These are phyloP conservation scores for Agrotis exclamationis DNA, from an alignment of 2,888 invertebrate genomes.

Conservation along the genomic window DNA sequence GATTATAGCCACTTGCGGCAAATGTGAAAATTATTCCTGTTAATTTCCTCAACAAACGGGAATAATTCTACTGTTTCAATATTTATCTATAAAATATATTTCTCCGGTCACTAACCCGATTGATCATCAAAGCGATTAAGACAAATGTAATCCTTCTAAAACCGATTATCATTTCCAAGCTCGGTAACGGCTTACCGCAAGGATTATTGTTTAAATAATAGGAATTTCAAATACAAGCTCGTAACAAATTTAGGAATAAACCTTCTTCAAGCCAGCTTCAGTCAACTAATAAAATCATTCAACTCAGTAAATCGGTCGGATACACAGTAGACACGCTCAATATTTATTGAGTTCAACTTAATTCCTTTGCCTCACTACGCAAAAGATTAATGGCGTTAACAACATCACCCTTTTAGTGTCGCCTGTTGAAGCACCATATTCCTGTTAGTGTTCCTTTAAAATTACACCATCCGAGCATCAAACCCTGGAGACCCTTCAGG, in stretches of 20 bases:
- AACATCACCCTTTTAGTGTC: slow-evolving; percentile 63
- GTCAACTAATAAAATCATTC: background rate
- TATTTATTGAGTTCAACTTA: slow-evolving; percentile 30
- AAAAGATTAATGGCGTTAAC: slow-evolving; percentile 64
- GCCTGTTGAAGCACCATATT: slow-evolving; percentile 64
- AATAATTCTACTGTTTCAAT: background rate
- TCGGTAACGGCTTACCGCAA: background rate
- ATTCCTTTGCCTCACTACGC: slow-evolving; percentile 53
- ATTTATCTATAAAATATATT: background rate
- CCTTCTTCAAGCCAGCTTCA: background rate
- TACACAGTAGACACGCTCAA: slow-evolving; percentile 16
- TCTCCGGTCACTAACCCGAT: background rate
- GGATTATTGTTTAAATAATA: background rate
- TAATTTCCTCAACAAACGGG: too few relatives aligned
- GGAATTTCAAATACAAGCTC: background rate
- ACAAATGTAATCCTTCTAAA: background rate
- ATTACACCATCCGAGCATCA: slow-evolving; percentile 57
- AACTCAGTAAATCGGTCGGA: slow-evolving; percentile 14
- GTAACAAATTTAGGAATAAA: background rate
- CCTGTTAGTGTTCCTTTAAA: slow-evolving; percentile 63
- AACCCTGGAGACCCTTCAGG: slow-evolving; percentile 53
- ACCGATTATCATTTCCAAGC: background rate
- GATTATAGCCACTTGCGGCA: too few relatives aligned
- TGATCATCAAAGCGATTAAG: slow-evolving; percentile 1
- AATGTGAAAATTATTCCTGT: too few relatives aligned